phyloP scores from a whole-genome alignment of 2,797 vertebrate species.

The Ataeniobius toweri region DNA sequence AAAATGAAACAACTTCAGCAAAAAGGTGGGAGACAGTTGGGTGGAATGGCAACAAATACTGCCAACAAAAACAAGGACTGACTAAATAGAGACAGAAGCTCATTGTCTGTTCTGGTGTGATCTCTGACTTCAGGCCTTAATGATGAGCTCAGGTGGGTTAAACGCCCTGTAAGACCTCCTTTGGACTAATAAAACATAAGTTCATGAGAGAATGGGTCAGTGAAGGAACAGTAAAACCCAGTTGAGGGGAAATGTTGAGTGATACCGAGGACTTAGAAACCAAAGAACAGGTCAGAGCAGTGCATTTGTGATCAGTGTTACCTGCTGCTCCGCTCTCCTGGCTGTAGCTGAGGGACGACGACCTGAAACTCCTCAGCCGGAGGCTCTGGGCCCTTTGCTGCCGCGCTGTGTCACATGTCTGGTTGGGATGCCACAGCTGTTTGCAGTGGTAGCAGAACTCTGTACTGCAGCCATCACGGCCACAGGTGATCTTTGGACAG shows the following conservation, averaged over 20 bases:
- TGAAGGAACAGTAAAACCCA: not conserved
- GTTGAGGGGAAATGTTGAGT: not conserved
- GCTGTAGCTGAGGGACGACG: slow-evolving; percentile 95
- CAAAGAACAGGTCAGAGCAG: slow-evolving; percentile 1
- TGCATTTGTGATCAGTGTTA: slow-evolving; percentile 58
- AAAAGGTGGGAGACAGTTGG: not conserved
- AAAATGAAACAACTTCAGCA: not conserved
- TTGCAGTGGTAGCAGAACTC: slow-evolving; percentile 99
- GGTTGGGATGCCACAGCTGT: slow-evolving; percentile 98
- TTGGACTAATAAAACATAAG: not conserved
- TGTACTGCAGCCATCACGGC: slow-evolving; percentile 93
- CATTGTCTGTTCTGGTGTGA: not conserved
- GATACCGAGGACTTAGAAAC: slow-evolving; percentile 2
- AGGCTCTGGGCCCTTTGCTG: slow-evolving; percentile 93
- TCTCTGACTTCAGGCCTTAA: not conserved
- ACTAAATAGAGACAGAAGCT: not conserved
- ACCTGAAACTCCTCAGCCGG: slow-evolving; percentile 89
- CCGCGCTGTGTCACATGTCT: slow-evolving; percentile 95
- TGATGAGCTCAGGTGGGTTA: not conserved
- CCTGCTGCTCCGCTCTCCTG: slow-evolving; percentile 96
- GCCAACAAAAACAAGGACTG: not conserved
- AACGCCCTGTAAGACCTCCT: not conserved
- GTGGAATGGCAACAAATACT: not conserved
- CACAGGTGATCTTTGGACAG: slow-evolving; percentile 97
- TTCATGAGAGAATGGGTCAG: not conserved